Conservation (phyloP, 2,888 invertebrate genomes). For the Arenicola marina region DNA sequence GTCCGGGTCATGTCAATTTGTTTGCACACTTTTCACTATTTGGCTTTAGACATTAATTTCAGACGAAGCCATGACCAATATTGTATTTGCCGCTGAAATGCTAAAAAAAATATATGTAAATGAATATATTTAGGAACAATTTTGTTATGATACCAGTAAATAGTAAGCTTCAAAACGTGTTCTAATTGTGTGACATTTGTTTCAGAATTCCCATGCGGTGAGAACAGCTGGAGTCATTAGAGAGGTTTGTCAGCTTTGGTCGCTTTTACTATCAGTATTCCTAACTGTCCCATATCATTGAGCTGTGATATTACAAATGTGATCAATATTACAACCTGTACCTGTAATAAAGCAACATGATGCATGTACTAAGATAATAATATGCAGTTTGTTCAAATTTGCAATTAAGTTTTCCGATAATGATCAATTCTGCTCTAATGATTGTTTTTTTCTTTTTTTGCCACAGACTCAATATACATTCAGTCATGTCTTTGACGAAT, state of each 20-base stretch:
- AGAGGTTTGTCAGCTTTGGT: constrained; percentile 29
- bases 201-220: constrained; percentile 26
- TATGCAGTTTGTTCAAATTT: too few relatives aligned
- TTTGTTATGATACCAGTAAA: too few relatives aligned
- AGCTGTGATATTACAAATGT: background rate
- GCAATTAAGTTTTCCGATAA: too few relatives aligned
- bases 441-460: constrained; percentile 1
- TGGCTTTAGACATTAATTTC: too few relatives aligned
- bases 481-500: constrained; percentile 81
- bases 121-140: background rate
- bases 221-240: constrained; percentile 25
- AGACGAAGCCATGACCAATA: too few relatives aligned
- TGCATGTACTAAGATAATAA: too few relatives aligned
- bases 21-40: too few relatives aligned
- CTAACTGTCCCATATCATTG: background rate
- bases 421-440: too few relatives aligned
- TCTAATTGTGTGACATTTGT: constrained; percentile 1
- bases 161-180: background rate
- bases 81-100: too few relatives aligned
- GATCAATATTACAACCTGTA: background rate
- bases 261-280: background rate
- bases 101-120: too few relatives aligned
- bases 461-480: constrained; percentile 67
- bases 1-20: too few relatives aligned
- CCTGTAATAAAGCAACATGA: background rate